Conservation (phyloP, 2,113 vertebrate genomes). For the Hoplias malabaricus region DNA sequence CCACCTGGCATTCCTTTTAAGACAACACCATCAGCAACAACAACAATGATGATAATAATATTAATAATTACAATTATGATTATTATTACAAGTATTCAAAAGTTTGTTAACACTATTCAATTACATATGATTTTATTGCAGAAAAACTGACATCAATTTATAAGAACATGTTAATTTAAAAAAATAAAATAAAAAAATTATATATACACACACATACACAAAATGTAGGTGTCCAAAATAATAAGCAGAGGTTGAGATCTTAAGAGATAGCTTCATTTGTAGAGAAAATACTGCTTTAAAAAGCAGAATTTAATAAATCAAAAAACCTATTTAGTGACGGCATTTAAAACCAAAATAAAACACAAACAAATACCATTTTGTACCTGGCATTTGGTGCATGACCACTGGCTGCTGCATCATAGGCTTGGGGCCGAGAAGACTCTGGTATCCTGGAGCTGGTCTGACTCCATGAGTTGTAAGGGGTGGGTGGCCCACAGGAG, state of each 20-base stretch:
- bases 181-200: not conserved
- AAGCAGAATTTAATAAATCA: not conserved
- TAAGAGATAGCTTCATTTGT: too few relatives aligned
- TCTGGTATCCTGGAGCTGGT: conserved; percentile 62
- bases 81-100: not conserved
- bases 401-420: conserved; percentile 78
- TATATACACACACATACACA: not conserved
- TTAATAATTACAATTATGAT: not conserved
- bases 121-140: too few relatives aligned
- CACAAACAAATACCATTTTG: conserved; percentile 1
- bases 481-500: conserved; percentile 9
- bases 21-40: conserved; percentile 71
- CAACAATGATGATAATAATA: conserved; percentile 1
- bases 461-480: conserved; percentile 74
- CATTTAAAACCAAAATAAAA: not conserved
- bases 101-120: too few relatives aligned
- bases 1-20: conserved; percentile 56
- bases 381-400: conserved; percentile 84
- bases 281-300: too few relatives aligned
- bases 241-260: too few relatives aligned
- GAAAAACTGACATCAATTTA: not conserved
- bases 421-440: conserved; percentile 72
- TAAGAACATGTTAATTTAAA: too few relatives aligned
- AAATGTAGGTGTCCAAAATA: not conserved
- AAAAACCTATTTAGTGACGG: too few relatives aligned